Conservation (phyloP, 2,797 vertebrate genomes). For the Malacoraja senta region DNA sequence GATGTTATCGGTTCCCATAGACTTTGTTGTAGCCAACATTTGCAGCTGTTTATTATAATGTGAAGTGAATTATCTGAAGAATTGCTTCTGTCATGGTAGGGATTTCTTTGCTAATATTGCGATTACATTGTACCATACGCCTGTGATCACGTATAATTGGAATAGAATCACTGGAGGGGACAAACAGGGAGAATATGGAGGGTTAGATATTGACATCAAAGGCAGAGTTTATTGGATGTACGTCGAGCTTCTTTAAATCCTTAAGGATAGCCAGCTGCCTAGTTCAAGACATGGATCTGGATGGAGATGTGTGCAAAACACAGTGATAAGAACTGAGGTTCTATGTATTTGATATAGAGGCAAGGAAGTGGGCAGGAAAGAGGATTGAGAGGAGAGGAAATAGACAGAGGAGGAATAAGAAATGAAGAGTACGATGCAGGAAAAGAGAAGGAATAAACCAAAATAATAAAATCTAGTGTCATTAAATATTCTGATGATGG, state of each 20-base stretch:
- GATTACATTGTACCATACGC: not conserved
- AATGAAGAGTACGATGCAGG: not conserved
- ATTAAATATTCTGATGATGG: too few relatives aligned
- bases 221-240: not conserved
- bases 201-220: not conserved
- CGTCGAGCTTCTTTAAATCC: not conserved
- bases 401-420: not conserved
- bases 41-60: too few relatives aligned
- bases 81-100: too few relatives aligned
- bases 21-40: too few relatives aligned
- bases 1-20: too few relatives aligned
- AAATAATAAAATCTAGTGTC: not conserved
- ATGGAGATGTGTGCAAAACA: not conserved
- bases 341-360: not conserved
- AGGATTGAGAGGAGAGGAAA: not conserved
- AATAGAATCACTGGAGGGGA: not conserved
- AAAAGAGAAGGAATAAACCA: not conserved
- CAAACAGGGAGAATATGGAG: not conserved
- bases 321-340: not conserved
- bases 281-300: not conserved
- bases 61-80: too few relatives aligned
- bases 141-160: not conserved
- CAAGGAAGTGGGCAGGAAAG: not conserved
- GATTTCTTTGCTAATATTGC: not conserved
- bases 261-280: not conserved